Conservation (phyloP, 2,797 vertebrate genomes). For the Neosilurus hyrtlii region DNA sequence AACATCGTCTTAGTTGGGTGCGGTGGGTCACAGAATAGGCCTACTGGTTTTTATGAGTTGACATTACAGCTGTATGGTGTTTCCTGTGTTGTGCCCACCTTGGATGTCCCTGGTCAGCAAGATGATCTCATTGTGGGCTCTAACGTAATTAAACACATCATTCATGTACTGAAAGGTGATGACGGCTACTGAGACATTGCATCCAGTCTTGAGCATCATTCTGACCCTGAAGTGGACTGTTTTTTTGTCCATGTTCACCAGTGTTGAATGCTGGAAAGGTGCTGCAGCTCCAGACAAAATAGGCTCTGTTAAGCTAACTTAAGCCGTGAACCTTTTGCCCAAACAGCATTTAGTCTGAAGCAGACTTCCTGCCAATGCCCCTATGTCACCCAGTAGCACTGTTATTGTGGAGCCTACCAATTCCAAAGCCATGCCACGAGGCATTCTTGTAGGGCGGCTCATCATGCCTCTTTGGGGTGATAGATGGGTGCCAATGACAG, state of each 20-base stretch:
- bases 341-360: conserved; percentile 40
- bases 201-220: neutral
- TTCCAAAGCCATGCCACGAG: neutral
- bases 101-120: conserved; percentile 43
- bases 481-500: neutral
- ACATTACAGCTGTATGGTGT: too few species aligned
- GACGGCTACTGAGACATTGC: conserved; percentile 38
- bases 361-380: neutral
- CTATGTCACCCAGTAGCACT: conserved; percentile 40
- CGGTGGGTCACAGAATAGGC: neutral
- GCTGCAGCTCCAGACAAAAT: neutral
- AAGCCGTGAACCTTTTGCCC: neutral
- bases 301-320: neutral
- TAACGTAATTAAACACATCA: conserved; percentile 9
- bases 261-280: conserved; percentile 25
- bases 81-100: neutral
- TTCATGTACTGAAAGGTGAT: neutral
- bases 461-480: neutral
- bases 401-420: conserved; percentile 29
- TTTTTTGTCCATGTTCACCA: conserved; percentile 44
- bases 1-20: conserved; percentile 27
- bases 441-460: neutral
- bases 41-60: neutral
- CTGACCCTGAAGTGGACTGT: neutral
- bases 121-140: conserved; percentile 45